A percentile compares a stretch with the other conserved stretches of the same genome.
phyloP scores from a whole-genome alignment of 1,140 invertebrate species.

The Cardiocondyla obscurior region DNA sequence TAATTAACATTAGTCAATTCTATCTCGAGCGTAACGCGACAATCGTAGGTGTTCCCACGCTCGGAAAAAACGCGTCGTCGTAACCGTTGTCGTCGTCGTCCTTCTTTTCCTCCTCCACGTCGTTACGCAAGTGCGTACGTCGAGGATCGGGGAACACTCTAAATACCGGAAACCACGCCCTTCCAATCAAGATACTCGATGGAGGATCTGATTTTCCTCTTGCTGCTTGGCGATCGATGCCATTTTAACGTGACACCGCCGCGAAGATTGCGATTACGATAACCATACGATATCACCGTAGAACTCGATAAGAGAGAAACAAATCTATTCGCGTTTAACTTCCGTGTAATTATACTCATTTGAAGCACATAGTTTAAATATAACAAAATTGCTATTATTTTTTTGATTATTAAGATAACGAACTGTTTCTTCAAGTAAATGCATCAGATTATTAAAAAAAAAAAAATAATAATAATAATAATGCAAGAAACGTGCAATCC shows the following conservation, averaged over 20 bases:
- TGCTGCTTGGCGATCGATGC: conserved; percentile 5
- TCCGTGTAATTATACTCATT: background rate
- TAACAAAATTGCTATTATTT: background rate
- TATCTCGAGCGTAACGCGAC: conserved; percentile 11
- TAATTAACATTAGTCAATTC: conserved; percentile 32
- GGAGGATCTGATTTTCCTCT: conserved; percentile 47
- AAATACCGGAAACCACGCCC: conserved; percentile 68
- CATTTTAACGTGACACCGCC: conserved; percentile 16
- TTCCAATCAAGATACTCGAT: conserved; percentile 60
- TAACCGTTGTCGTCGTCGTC: background rate
- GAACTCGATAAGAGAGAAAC: background rate
- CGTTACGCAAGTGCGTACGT: conserved; percentile 65
- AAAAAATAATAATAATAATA: background rate
- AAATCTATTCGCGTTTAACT: background rate
- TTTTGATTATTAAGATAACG: background rate
- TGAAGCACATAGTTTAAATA: background rate
- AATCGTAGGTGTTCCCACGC: conserved; percentile 41
- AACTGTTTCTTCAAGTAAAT: background rate
- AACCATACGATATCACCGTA: background rate
- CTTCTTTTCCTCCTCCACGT: conserved; percentile 16
- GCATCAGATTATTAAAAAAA: background rate
- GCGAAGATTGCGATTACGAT: conserved; percentile 9
- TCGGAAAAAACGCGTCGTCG: conserved; percentile 23
- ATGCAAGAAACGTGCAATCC: background rate
- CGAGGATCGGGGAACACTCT: conserved; percentile 62